Evolutionary conservation across 92 coral and sea anemone species (phyloP).

Genomic region (Bergia puertoricense): DNA sequence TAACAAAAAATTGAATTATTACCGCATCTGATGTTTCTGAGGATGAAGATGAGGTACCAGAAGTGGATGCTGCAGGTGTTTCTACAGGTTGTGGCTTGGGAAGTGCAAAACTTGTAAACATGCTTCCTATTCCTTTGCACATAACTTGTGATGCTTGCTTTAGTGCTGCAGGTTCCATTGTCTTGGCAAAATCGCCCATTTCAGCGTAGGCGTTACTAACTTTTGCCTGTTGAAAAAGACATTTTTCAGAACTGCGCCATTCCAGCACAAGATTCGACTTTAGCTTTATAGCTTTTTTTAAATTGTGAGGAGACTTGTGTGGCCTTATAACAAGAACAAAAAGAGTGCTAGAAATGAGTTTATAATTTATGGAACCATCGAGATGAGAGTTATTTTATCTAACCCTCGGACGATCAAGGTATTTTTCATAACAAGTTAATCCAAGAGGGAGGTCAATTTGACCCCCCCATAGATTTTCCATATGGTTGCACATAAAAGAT

Average conservation of each 20-base stretch:
- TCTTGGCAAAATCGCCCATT: slow-evolving; percentile 23
- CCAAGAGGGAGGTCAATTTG: too few species aligned
- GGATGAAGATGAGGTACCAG: not conserved
- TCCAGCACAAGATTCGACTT: not conserved
- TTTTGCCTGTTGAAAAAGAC: slow-evolving; percentile 3
- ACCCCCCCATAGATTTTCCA: too few species aligned
- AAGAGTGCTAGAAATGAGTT: too few species aligned
- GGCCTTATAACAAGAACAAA: too few species aligned
- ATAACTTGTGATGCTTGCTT: slow-evolving; percentile 13
- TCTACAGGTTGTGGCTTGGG: not conserved
- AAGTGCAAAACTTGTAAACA: not conserved
- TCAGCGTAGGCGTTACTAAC: slow-evolving; percentile 16
- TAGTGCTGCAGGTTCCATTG: slow-evolving; percentile 1
- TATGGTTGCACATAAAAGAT: too few species aligned
- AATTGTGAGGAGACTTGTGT: too few species aligned
- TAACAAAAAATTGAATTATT: not conserved
- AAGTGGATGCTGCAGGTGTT: not conserved
- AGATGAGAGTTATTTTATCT: too few species aligned
- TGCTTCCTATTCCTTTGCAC: slow-evolving; percentile 4
- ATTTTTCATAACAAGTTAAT: too few species aligned
- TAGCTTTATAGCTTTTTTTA: too few species aligned
- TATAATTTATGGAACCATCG: too few species aligned
- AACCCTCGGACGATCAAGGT: too few species aligned
- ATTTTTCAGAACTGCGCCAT: not conserved
- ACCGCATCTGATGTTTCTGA: slow-evolving; percentile 1